Evolutionary conservation across 1,140 invertebrate genomes (phyloP).

Genomic region (Drosophila varians): DNA sequence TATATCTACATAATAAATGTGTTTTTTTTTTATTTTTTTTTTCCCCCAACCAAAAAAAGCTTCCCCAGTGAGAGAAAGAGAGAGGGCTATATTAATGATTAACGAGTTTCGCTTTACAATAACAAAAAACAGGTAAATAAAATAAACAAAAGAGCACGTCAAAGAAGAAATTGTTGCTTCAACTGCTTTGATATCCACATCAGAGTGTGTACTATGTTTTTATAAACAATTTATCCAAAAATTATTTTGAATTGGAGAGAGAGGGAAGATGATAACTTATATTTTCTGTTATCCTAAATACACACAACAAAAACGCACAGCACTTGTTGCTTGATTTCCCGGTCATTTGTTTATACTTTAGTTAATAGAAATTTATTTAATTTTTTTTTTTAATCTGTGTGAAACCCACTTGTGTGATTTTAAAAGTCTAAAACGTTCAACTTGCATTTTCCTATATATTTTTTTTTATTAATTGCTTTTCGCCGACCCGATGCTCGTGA

Average conservation of each 20-base stretch:
- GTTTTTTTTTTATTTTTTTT: not conserved
- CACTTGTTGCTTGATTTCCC: not conserved
- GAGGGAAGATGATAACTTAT: constrained; percentile 12
- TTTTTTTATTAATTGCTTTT: constrained; percentile 2
- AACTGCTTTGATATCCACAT: not conserved
- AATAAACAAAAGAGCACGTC: not conserved
- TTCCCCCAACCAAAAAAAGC: not conserved
- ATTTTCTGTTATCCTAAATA: not conserved
- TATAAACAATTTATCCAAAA: not conserved
- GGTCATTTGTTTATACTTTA: not conserved
- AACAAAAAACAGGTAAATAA: not conserved
- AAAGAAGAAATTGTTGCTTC: not conserved
- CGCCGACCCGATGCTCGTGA: not conserved
- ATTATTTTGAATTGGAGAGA: constrained; percentile 23
- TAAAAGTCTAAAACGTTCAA: not conserved
- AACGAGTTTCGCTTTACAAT: not conserved
- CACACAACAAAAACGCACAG: constrained; percentile 1
- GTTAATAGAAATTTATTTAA: too few relatives aligned
- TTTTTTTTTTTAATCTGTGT: not conserved
- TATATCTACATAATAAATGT: not conserved
- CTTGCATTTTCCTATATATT: not conserved
- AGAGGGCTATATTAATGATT: not conserved
- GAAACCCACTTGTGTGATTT: not conserved
- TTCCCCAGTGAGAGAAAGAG: not conserved
- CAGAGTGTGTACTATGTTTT: not conserved